These are phyloP conservation scores for Muntiacus muntjak DNA, from an alignment of 2,113 vertebrate genomes.

Conservation along the genomic window DNA sequence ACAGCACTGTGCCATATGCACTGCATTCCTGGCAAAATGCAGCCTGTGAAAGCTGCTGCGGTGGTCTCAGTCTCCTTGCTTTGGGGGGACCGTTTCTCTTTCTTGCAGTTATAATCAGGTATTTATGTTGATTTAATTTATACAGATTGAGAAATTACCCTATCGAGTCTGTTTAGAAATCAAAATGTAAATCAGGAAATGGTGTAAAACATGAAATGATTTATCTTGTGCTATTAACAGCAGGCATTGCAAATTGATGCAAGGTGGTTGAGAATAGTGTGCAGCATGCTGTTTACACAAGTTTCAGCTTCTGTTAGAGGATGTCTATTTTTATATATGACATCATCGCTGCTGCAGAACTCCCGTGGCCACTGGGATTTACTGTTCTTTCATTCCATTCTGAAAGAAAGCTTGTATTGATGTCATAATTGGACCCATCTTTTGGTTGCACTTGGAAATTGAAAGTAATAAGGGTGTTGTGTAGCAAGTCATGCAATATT, in stretches of 20 bases:
- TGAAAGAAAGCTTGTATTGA: constrained; percentile 76
- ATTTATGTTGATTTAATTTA: constrained; percentile 51
- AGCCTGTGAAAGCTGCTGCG: not conserved
- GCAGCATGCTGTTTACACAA: constrained; percentile 78
- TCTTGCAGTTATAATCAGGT: constrained; percentile 20
- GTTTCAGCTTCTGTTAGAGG: constrained; percentile 79
- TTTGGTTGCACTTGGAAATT: constrained; percentile 76
- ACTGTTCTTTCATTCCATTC: constrained; percentile 77
- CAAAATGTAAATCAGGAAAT: constrained; percentile 49
- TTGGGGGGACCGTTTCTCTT: not conserved
- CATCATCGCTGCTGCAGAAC: constrained; percentile 81
- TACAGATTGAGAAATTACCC: constrained; percentile 11
- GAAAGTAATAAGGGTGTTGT: constrained; percentile 69
- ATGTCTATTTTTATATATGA: constrained; percentile 83
- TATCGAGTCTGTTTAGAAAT: not conserved
- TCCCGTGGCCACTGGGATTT: constrained; percentile 78
- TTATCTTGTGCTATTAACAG: constrained; percentile 63
- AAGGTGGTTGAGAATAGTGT: constrained; percentile 71
- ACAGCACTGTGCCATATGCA: not conserved
- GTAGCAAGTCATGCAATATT: constrained; percentile 64
- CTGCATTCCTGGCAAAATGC: constrained; percentile 33
- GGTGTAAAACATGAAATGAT: constrained; percentile 39
- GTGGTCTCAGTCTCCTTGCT: not conserved
- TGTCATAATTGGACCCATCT: constrained; percentile 77
- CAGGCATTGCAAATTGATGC: constrained; percentile 72